Percentiles rank a stretch among this genome's conserved stretches.
Conservation (phyloP, 2,113 vertebrate species). For the Zeus faber region DNA sequence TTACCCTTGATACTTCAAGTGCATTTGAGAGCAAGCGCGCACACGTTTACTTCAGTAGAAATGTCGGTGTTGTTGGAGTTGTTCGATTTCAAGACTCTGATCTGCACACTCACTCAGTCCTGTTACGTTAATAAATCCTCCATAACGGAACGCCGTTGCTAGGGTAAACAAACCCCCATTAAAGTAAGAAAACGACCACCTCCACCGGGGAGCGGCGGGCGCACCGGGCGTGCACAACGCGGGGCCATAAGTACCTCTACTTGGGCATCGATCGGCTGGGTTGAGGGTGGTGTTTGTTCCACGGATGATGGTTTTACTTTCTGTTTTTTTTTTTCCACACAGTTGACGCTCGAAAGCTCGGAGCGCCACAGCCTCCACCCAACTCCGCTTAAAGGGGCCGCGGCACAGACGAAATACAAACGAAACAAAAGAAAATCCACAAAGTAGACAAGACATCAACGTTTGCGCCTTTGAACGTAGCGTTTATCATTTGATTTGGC, state of each 20-base stretch:
- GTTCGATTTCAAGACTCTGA: too few species aligned
- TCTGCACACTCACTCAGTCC: neutral
- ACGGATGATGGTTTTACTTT: conserved; percentile 13
- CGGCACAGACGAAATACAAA: neutral
- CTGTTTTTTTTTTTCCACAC: conserved; percentile 40
- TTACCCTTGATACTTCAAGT: too few species aligned
- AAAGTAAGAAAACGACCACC: too few species aligned
- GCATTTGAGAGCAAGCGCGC: too few species aligned
- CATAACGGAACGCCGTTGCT: conserved; percentile 48
- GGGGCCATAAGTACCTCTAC: conserved; percentile 45
- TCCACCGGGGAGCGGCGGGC: too few species aligned
- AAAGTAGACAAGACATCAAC: too few species aligned
- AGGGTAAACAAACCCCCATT: conserved; percentile 45
- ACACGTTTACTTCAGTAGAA: too few species aligned
- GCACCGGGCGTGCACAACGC: too few species aligned
- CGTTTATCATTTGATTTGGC: neutral
- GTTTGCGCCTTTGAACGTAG: neutral
- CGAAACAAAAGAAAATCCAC: too few species aligned
- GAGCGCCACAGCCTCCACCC: conserved; percentile 64
- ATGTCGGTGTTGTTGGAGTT: too few species aligned
- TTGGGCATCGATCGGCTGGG: neutral
- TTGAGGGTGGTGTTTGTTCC: conserved; percentile 13
- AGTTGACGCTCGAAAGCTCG: conserved; percentile 54
- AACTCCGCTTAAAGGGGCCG: conserved; percentile 70
- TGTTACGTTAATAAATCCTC: conserved; percentile 10